These are phyloP conservation scores for Hyles euphorbiae DNA, from an alignment of 1,140 invertebrate genomes.

Conservation along the genomic window DNA sequence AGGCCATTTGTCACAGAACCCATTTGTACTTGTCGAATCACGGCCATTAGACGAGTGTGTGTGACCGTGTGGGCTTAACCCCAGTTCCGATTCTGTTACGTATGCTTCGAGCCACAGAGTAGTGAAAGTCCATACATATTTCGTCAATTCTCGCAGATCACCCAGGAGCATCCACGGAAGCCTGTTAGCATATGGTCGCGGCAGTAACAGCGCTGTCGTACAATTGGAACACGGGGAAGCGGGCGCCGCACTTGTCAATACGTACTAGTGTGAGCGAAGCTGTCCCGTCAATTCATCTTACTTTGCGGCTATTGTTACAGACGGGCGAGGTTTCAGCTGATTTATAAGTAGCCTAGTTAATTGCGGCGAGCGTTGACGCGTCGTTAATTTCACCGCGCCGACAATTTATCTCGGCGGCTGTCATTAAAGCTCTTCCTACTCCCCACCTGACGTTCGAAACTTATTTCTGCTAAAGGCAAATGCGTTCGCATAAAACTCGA, in stretches of 20 bases:
- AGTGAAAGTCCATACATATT: slow-evolving; percentile 17
- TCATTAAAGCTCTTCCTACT: slow-evolving; percentile 34
- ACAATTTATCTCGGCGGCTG: slow-evolving; percentile 31
- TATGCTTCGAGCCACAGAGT: slow-evolving; percentile 36
- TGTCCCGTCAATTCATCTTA: slow-evolving; percentile 69
- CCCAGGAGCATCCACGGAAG: slow-evolving; percentile 4
- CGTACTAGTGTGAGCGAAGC: slow-evolving; percentile 53
- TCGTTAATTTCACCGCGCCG: slow-evolving; percentile 43
- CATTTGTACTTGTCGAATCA: slow-evolving; percentile 75
- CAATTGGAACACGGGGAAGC: slow-evolving; percentile 34
- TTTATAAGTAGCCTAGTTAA: slow-evolving; percentile 66
- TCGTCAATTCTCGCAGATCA: slow-evolving; percentile 13
- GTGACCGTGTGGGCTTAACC: slow-evolving; percentile 63
- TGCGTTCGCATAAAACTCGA: slow-evolving; percentile 70
- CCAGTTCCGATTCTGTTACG: slow-evolving; percentile 38
- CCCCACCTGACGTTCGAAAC: slow-evolving; percentile 19
- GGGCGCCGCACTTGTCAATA: slow-evolving; percentile 60
- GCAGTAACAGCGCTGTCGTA: slow-evolving; percentile 14
- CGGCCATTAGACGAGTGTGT: slow-evolving; percentile 70
- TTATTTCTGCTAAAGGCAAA: slow-evolving; percentile 40
- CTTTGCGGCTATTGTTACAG: slow-evolving; percentile 62
- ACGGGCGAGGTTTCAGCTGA: slow-evolving; percentile 51
- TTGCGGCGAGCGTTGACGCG: slow-evolving; percentile 47
- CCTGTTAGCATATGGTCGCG: slow-evolving; percentile 23
- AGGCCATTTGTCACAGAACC: slow-evolving; percentile 68